These are phyloP conservation scores for Drosophila diplacantha DNA, from an alignment of 2,888 invertebrate genomes.

Conservation along the genomic window DNA sequence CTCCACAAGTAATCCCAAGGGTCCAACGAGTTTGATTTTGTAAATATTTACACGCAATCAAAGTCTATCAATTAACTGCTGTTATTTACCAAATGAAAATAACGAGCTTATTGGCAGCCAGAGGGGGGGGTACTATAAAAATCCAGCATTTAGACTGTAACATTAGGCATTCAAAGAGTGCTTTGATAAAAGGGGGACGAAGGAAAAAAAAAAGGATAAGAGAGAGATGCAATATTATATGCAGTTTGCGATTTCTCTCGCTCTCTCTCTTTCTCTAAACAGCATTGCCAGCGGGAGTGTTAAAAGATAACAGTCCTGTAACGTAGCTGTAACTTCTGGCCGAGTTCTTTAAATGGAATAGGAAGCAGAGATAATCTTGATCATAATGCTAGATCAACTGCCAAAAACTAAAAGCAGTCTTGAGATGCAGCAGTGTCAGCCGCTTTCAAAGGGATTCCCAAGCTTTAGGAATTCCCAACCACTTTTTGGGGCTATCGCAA, in stretches of 20 bases:
- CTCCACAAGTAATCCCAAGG: conserved; percentile 65
- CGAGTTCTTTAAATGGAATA: conserved; percentile 16
- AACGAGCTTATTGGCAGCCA: neutral
- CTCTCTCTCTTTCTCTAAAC: conserved; percentile 1
- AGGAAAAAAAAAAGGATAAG: conserved; percentile 1
- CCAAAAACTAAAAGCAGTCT: conserved; percentile 13
- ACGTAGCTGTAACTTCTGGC: conserved; percentile 25
- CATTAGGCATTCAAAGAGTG: conserved; percentile 12
- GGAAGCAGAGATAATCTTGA: conserved; percentile 26
- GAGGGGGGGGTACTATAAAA: neutral
- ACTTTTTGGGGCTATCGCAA: conserved; percentile 24
- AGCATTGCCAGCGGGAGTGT: conserved; percentile 32
- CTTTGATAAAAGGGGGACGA: conserved; percentile 20
- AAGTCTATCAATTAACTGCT: conserved; percentile 23
- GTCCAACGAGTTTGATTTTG: conserved; percentile 29
- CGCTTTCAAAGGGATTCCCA: conserved; percentile 21
- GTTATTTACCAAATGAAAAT: conserved; percentile 17
- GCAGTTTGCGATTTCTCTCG: conserved; percentile 7
- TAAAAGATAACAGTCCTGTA: conserved; percentile 18
- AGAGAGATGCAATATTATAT: conserved; percentile 26
- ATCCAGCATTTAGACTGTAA: conserved; percentile 8
- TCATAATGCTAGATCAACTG: conserved; percentile 25
- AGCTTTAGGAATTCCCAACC: conserved; percentile 22
- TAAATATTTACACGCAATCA: conserved; percentile 34
- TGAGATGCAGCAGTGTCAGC: conserved; percentile 7